A percentile compares a stretch with the other conserved stretches of the same genome.
Conservation (phyloP, 2,113 vertebrate species). For the Poecile atricapillus region DNA sequence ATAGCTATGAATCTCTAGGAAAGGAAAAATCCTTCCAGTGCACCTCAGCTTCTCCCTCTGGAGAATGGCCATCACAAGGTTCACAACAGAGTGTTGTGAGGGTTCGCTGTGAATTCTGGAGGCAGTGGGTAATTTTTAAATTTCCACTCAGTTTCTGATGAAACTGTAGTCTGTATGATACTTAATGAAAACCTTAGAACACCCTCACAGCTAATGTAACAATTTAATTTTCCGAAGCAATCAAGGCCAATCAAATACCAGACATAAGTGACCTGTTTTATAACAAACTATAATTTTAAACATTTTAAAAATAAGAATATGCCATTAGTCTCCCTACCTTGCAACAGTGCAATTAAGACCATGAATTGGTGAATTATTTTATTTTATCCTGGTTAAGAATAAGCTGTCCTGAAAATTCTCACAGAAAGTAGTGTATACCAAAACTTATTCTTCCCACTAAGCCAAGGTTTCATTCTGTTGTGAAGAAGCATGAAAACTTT, state of each 20-base stretch:
- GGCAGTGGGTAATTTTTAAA: background rate
- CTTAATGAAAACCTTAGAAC: slow-evolving; percentile 4
- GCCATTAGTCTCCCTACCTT: background rate
- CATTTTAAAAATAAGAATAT: slow-evolving; percentile 14
- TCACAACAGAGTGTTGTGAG: background rate
- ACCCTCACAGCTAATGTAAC: background rate
- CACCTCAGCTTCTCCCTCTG: background rate
- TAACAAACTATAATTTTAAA: slow-evolving; percentile 28
- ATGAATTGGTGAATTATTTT: background rate
- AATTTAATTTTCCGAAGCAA: slow-evolving; percentile 12
- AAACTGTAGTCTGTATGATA: background rate
- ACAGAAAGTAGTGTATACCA: background rate
- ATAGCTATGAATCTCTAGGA: background rate
- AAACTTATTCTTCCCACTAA: background rate
- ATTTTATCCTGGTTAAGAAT: slow-evolving; percentile 5
- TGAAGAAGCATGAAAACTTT: background rate
- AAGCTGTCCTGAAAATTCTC: background rate
- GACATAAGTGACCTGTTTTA: background rate
- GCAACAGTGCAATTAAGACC: slow-evolving; percentile 17
- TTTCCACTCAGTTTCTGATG: background rate
- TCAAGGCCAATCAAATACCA: slow-evolving; percentile 32
- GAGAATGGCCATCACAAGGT: background rate
- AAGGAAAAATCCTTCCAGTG: background rate
- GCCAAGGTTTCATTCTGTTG: background rate
- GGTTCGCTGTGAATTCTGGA: background rate